A percentile compares a stretch with the other conserved stretches of the same genome.
Conservation (phyloP, 1,140 invertebrate species). For the Drosophila novamexicana region DNA sequence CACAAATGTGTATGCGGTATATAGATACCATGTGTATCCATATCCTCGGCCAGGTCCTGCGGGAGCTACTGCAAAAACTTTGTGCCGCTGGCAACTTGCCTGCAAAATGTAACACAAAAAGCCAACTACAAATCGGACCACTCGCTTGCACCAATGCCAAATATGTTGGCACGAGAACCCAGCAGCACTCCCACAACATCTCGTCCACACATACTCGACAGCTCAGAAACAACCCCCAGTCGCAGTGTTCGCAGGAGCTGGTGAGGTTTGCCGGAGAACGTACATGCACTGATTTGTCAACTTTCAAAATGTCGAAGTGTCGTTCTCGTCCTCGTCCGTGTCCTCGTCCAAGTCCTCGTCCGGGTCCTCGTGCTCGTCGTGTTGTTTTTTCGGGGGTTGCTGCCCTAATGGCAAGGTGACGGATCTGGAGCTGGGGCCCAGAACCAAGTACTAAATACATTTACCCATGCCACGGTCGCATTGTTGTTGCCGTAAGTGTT, state of each 20-base stretch:
- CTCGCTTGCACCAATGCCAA: slow-evolving; percentile 34
- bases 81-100: slow-evolving; percentile 56
- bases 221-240: slow-evolving; percentile 42
- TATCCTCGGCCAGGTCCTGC: slow-evolving; percentile 58
- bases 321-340: slow-evolving; percentile 47
- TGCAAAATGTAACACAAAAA: slow-evolving; percentile 69
- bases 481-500: slow-evolving; percentile 78
- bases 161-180: background rate
- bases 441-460: slow-evolving; percentile 74
- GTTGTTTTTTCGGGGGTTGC: slow-evolving; percentile 55
- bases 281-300: slow-evolving; percentile 82
- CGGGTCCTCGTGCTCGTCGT: slow-evolving; percentile 46
- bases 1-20: slow-evolving; percentile 36
- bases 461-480: slow-evolving; percentile 47
- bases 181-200: background rate
- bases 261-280: background rate
- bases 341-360: slow-evolving; percentile 41
- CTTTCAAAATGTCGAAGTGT: slow-evolving; percentile 82
- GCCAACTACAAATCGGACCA: slow-evolving; percentile 72
- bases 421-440: slow-evolving; percentile 30
- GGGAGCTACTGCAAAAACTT: slow-evolving; percentile 68
- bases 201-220: slow-evolving; percentile 4
- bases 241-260: slow-evolving; percentile 1
- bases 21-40: background rate
- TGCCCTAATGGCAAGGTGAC: slow-evolving; percentile 74